Evolutionary conservation across 2,797 vertebrate genomes (phyloP), one percentile per base, ranked within the genome.

Genomic region (Notolepis coatsorum): DNA sequence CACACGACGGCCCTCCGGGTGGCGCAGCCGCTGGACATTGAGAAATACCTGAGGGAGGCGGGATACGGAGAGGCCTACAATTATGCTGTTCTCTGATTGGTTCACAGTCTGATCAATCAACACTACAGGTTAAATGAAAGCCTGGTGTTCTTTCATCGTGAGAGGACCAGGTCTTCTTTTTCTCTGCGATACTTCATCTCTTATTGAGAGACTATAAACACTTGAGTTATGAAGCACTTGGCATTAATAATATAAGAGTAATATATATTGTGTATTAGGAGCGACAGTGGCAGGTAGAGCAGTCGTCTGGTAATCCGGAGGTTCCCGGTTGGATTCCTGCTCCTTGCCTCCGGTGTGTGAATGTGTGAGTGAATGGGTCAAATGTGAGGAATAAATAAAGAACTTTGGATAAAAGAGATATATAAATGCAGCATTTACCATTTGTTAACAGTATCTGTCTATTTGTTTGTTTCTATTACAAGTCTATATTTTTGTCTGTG

Each of bases 31-130:
- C 69, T 97, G 51, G 75, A 93, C 65, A 88, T 94, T 0, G 93
- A 93, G 48, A 86, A 85, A 21, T 99, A 99, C 15, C 85, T 94
- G 50, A 55, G 58, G 2, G 88, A 95, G 80, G 95, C 95, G 4
- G 97, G 96, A 43, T 82, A 93, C 42, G 75, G 64, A 15, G 68
- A 91, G 20, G 23, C 86, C 0, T 88, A 74, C 18, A 92, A 91
- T 57, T 94, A 92, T 2, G 93, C 92, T 0, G 7, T 93, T 37
- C 75, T 98, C 31, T 98, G 91, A 96, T 80, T 77, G 69, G 70
- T 45, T 43, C 20, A 28, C 1, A 27, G 18, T 48, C 28, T 5
- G 10, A 35, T n/a, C 33, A 3, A n/a, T 37, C 5, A 37, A n/a
- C n/a, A n/a, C n/a, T n/a, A n/a, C n/a, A n/a, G n/a, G n/a, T n/a